Evolutionary conservation across 2,797 vertebrate genomes (phyloP).

Genomic region (Myotis planiceps): DNA sequence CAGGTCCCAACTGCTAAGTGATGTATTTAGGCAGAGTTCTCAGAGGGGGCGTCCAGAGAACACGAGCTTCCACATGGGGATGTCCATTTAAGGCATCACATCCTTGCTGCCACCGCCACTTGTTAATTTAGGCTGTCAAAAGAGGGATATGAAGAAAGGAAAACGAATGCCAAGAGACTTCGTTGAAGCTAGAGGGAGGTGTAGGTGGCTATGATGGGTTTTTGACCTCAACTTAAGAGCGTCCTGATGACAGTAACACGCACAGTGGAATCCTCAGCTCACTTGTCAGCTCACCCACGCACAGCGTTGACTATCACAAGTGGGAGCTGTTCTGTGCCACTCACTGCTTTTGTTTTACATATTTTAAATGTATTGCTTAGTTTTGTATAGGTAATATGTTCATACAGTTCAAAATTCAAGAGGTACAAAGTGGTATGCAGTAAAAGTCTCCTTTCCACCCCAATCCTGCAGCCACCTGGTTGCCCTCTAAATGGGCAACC

Average conservation of each 20-base stretch:
- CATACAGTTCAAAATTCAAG: not conserved
- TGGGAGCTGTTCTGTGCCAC: not conserved
- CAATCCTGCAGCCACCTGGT: not conserved
- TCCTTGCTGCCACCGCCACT: constrained; percentile 79
- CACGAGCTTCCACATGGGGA: not conserved
- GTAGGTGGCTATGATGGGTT: constrained; percentile 54
- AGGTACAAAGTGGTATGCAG: not conserved
- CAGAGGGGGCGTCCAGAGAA: constrained; percentile 77
- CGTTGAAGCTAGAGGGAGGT: constrained; percentile 71
- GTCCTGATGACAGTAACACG: not conserved
- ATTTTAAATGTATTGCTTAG: not conserved
- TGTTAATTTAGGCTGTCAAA: constrained; percentile 84
- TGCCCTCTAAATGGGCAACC: not conserved
- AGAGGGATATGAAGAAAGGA: constrained; percentile 76
- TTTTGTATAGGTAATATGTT: not conserved
- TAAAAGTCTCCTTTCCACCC: not conserved
- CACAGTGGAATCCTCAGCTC: not conserved
- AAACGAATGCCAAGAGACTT: constrained; percentile 72
- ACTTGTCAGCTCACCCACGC: constrained; percentile 30
- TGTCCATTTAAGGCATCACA: constrained; percentile 13
- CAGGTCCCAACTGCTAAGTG: constrained; percentile 64
- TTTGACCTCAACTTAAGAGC: constrained; percentile 46
- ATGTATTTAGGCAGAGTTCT: constrained; percentile 77
- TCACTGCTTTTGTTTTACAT: not conserved
- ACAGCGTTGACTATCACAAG: not conserved